These are phyloP conservation scores for Graphium colonna DNA, from an alignment of 2,888 invertebrate genomes.

Conservation along the genomic window DNA sequence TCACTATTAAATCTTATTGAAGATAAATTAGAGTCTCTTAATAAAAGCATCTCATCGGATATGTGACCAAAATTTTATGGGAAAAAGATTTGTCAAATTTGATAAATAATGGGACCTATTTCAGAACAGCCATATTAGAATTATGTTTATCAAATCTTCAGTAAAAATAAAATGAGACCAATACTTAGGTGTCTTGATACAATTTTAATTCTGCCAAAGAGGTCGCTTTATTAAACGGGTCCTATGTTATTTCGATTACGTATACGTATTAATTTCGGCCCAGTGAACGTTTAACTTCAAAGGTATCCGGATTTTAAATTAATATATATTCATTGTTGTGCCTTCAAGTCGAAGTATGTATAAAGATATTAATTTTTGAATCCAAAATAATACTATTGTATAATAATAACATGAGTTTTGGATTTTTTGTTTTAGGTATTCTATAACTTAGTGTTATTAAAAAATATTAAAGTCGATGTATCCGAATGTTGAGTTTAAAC, in stretches of 20 bases:
- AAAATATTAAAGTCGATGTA: too few relatives aligned
- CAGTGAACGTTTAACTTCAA: slow-evolving; percentile 1
- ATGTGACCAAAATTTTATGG: too few relatives aligned
- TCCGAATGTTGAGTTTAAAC: too few relatives aligned
- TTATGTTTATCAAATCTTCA: neutral
- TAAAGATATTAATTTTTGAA: too few relatives aligned
- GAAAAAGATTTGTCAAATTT: too few relatives aligned
- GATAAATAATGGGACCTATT: neutral
- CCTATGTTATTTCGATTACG: neutral
- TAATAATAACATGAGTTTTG: neutral
- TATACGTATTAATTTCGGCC: neutral
- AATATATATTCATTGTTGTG: neutral
- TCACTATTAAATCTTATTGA: neutral
- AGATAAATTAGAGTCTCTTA: neutral
- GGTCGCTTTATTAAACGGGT: neutral
- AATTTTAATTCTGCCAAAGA: neutral
- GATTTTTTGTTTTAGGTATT: too few relatives aligned
- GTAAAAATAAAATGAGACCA: slow-evolving; percentile 2
- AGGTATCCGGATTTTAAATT: neutral
- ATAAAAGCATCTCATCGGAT: neutral
- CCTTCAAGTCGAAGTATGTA: too few relatives aligned
- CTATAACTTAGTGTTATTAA: too few relatives aligned
- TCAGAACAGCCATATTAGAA: neutral
- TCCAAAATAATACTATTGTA: too few relatives aligned
- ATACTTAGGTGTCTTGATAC: neutral